Percentiles rank a stretch among this genome's conserved stretches.
Conservation (phyloP, 1,140 invertebrate genomes). For the Leptopilina clavipes region DNA sequence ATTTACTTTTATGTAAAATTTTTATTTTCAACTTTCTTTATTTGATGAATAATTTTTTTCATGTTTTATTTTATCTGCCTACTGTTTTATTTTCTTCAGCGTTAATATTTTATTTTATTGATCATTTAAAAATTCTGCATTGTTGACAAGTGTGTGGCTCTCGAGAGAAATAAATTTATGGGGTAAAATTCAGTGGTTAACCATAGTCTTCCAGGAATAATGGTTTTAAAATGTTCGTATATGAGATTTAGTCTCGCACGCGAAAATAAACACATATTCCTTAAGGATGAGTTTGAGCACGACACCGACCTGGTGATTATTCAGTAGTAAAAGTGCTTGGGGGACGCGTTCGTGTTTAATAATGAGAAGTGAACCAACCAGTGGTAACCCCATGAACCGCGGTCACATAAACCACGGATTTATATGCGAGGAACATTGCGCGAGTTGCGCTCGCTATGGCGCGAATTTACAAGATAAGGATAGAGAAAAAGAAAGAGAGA, state of each 20-base stretch:
- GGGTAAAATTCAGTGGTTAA: conserved; percentile 7
- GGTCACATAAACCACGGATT: conserved; percentile 53
- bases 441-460: conserved; percentile 28
- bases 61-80: neutral
- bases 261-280: conserved; percentile 47
- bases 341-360: conserved; percentile 45
- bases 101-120: neutral
- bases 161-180: neutral
- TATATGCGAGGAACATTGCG: conserved; percentile 45
- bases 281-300: conserved; percentile 42
- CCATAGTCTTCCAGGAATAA: conserved; percentile 1
- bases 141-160: neutral
- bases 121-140: neutral
- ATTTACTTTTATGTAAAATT: too few species aligned
- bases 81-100: neutral
- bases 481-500: neutral
- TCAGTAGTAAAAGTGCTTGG: conserved; percentile 45
- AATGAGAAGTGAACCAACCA: conserved; percentile 45
- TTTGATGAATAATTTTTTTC: too few species aligned
- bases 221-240: neutral
- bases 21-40: too few species aligned
- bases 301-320: conserved; percentile 44
- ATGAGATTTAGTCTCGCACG: neutral
- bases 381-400: conserved; percentile 46
- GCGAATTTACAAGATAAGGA: neutral